These are phyloP conservation scores for Gonatopus flavifemur DNA, from an alignment of 1,140 invertebrate species.

Conservation along the genomic window DNA sequence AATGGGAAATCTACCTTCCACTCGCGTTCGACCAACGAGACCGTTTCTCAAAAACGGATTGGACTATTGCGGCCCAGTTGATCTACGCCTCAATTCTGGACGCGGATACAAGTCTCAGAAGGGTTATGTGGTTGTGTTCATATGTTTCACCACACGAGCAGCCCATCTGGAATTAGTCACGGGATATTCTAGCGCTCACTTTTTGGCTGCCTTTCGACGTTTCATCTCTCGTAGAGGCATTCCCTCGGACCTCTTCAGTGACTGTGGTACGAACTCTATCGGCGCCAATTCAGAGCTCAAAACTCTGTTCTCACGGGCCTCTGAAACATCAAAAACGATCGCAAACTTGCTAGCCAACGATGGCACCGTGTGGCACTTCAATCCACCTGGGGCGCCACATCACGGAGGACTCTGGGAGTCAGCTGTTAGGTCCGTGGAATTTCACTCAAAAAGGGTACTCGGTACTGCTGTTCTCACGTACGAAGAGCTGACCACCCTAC, in stretches of 20 bases:
- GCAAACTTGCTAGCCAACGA: no score
- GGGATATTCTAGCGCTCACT: no score
- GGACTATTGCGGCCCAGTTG: not conserved
- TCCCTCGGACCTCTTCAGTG: slow-evolving; percentile 30
- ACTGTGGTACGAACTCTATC: slow-evolving; percentile 42
- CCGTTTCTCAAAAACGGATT: not conserved
- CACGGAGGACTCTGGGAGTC: slow-evolving; percentile 40
- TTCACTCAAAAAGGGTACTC: slow-evolving; percentile 20
- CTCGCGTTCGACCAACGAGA: no score
- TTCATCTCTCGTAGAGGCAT: slow-evolving; percentile 19
- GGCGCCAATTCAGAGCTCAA: slow-evolving; percentile 18
- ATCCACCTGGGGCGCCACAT: slow-evolving; percentile 33
- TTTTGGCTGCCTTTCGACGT: not conserved
- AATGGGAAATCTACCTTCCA: not conserved
- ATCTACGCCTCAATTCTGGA: slow-evolving; percentile 10
- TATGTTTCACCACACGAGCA: slow-evolving; percentile 28
- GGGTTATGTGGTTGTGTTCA: no score
- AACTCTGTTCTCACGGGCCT: not conserved
- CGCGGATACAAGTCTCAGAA: slow-evolving; percentile 19
- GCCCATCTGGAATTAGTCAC: slow-evolving; percentile 21
- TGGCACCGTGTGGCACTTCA: slow-evolving; percentile 34
- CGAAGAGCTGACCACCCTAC: no score
- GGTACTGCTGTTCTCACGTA: slow-evolving; percentile 16
- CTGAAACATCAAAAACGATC: not conserved
- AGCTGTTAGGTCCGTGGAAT: slow-evolving; percentile 29